A percentile compares a stretch with the other conserved stretches of the same genome.
These are phyloP conservation scores for Macroramphosus scolopax DNA, from an alignment of 2,797 vertebrate species.

Conservation along the genomic window DNA sequence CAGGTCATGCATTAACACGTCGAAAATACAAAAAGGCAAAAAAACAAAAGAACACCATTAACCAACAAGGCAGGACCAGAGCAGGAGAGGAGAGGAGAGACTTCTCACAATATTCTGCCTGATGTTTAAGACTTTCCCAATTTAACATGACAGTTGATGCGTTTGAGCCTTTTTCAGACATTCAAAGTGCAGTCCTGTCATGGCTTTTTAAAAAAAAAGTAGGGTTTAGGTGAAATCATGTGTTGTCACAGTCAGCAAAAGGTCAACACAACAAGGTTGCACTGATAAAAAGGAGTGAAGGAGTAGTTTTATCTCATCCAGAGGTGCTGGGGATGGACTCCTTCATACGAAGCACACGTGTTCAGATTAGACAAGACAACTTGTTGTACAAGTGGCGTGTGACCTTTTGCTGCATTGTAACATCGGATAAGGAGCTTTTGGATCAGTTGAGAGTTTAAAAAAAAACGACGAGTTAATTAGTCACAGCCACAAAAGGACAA, in stretches of 20 bases:
- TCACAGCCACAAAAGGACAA: conserved; percentile 20
- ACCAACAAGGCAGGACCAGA: conserved; percentile 20
- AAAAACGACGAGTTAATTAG: conserved; percentile 23
- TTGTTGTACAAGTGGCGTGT: conserved; percentile 3
- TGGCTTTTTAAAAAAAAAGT: conserved; percentile 5
- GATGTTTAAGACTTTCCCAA: too few species aligned
- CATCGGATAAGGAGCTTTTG: too few species aligned
- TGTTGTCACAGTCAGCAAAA: conserved; percentile 22
- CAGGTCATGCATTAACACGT: conserved; percentile 48
- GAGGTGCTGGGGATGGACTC: conserved; percentile 9
- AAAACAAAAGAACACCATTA: too few species aligned
- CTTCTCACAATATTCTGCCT: too few species aligned
- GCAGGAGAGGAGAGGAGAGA: too few species aligned
- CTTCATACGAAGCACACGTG: conserved; percentile 2
- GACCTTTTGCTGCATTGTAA: conserved; percentile 19
- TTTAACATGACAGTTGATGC: too few species aligned
- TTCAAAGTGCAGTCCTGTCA: conserved; percentile 8
- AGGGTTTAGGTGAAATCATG: conserved; percentile 4
- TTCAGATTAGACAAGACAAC: conserved; percentile 30
- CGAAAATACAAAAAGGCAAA: conserved; percentile 21
- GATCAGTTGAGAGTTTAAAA: conserved; percentile 12
- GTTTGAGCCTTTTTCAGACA: conserved; percentile 11
- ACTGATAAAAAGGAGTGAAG: conserved; percentile 36
- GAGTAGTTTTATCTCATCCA: conserved; percentile 14
- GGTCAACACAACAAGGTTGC: conserved; percentile 10